Evolutionary conservation across 2,888 invertebrate genomes (phyloP).

Genomic region (Andrena camellia): DNA sequence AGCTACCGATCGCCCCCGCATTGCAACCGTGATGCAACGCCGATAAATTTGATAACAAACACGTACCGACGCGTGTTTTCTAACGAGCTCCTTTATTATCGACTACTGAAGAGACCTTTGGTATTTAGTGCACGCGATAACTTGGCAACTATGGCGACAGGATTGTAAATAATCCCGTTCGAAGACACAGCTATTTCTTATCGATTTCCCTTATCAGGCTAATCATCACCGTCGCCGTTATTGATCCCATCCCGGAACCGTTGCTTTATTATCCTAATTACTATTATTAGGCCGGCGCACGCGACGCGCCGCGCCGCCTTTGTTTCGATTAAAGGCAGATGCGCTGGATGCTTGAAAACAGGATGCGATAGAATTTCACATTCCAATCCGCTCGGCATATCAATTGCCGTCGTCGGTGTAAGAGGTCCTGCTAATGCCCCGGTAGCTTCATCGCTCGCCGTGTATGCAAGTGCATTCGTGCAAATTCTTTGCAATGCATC

Average conservation of each 20-base stretch:
- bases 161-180: constrained; percentile 42
- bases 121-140: constrained; percentile 53
- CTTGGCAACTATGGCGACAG: constrained; percentile 2
- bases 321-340: not conserved
- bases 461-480: too few relatives aligned
- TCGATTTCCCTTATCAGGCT: constrained; percentile 29
- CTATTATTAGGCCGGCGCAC: not conserved
- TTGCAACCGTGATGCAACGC: constrained; percentile 15
- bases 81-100: constrained; percentile 30
- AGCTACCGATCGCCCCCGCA: not conserved
- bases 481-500: too few relatives aligned
- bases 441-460: too few relatives aligned
- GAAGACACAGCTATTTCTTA: not conserved
- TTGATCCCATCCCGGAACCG: constrained; percentile 8
- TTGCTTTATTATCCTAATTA: constrained; percentile 1
- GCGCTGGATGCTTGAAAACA: too few relatives aligned
- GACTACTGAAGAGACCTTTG: constrained; percentile 22
- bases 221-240: not conserved
- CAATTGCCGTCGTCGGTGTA: too few relatives aligned
- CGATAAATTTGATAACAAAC: constrained; percentile 26
- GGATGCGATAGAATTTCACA: too few relatives aligned
- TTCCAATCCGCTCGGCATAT: too few relatives aligned
- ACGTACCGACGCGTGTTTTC: not conserved
- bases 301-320: not conserved
- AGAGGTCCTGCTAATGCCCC: too few relatives aligned